A percentile compares a stretch with the other conserved stretches of the same genome.
Conservation (phyloP, 2,113 vertebrate genomes). For the Serinus canaria region DNA sequence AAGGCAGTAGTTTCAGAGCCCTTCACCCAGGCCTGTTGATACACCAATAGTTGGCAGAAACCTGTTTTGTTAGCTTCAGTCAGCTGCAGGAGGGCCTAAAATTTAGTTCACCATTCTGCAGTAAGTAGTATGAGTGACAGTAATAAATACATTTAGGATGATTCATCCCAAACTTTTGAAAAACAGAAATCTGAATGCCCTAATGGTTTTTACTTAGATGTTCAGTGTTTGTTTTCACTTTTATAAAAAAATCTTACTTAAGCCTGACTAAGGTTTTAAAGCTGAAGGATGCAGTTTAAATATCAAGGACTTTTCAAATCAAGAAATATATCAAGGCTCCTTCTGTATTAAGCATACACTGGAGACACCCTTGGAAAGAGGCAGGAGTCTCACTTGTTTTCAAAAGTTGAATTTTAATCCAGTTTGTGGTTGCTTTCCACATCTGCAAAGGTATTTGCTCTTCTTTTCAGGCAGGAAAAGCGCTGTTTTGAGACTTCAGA, state of each 20-base stretch:
- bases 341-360: background rate
- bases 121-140: background rate
- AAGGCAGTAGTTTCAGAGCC: background rate
- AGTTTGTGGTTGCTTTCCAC: background rate
- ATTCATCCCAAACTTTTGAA: background rate
- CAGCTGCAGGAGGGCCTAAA: background rate
- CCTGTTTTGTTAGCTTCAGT: background rate
- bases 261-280: background rate
- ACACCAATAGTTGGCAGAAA: background rate
- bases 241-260: background rate
- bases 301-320: background rate
- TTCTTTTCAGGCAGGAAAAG: background rate
- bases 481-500: background rate
- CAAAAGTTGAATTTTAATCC: background rate
- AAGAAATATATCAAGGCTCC: background rate
- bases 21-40: background rate
- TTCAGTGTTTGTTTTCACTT: background rate
- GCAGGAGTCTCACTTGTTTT: background rate
- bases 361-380: background rate
- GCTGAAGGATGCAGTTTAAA: background rate
- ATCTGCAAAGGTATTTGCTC: background rate
- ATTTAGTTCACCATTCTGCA: background rate
- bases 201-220: background rate
- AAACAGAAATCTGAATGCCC: background rate
- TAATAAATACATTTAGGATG: background rate